Evolutionary conservation across 2,888 invertebrate genomes (phyloP), one percentile per base, ranked within the genome.

Genomic region (Tetheella fluctuosa): DNA sequence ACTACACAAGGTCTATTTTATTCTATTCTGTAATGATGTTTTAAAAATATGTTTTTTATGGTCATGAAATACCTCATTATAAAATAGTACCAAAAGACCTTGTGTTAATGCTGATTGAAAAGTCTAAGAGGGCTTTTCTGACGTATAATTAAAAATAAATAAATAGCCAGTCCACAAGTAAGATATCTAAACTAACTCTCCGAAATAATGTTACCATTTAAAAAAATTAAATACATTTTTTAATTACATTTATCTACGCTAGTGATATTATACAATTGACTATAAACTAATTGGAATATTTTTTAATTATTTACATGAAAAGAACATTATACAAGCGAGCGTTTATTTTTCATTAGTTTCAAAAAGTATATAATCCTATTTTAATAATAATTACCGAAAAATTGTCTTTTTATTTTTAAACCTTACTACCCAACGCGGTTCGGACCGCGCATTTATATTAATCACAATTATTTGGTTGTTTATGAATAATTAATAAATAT

Each of bases 251-350:
- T 74, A 73, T 60, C 82, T 87, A 89, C 66, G 64, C 88, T 91
- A 91, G 74, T 80, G 82, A 86, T 90, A 90, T 86, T 80, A 89
- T 91, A 92, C 91, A 92, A 84, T 85, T 85, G 80, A 84, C 89
- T 91, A 90, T 77, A 65, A 74, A 74, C 90, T 91, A 91, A 83
- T 78, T 91, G 91, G 91, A 91, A 91, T 91, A 88, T 86, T 86
- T 79, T 79, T 72, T 64, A 72, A 76, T 84, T 91, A 91, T 90
- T 88, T 91, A 91, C 89, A 91, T 83, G 85, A 85, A 84, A 79
- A 77, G 79, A 80, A 72, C 68, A 73, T 69, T 83, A 89, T 83
- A 86, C 68, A 87, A 88, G 85, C 82, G 68, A 79, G 68, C 71
- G 70, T 67, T 70, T 72, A 70, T 67, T 74, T 59, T 63, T 63